A percentile compares a stretch with the other conserved stretches of the same genome.
Conservation (phyloP, 2,888 invertebrate species). For the Allophyes oxyacanthae region DNA sequence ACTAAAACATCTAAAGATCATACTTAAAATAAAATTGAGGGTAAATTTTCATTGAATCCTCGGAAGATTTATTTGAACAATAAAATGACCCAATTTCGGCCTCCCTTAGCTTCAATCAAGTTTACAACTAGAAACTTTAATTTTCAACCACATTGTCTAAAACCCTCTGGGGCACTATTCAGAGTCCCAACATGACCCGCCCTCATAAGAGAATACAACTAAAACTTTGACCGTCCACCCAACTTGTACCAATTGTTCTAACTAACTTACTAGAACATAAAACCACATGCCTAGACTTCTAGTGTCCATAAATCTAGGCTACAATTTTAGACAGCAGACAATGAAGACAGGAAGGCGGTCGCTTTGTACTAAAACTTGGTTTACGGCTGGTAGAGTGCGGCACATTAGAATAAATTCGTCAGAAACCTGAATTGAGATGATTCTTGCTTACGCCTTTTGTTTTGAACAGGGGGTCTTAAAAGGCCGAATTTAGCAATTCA, state of each 20-base stretch:
- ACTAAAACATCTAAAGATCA: too few species aligned
- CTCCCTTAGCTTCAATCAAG: too few species aligned
- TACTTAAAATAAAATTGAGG: too few species aligned
- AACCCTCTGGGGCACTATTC: too few species aligned
- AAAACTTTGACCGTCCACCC: constrained; percentile 22
- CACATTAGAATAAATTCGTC: constrained; percentile 14
- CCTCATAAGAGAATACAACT: constrained; percentile 1
- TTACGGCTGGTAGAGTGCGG: constrained; percentile 23
- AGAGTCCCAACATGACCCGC: too few species aligned
- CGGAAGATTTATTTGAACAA: too few species aligned
- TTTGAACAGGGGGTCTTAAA: too few species aligned
- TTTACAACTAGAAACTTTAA: too few species aligned
- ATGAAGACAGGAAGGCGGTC: constrained; percentile 34
- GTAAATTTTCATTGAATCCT: too few species aligned
- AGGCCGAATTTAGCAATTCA: too few species aligned
- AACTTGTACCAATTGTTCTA: constrained; percentile 38
- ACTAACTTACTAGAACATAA: constrained; percentile 45
- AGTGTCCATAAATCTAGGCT: constrained; percentile 40
- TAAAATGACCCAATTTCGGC: too few species aligned
- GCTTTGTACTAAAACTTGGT: constrained; percentile 37
- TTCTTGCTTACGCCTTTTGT: neutral
- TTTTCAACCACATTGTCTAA: too few species aligned
- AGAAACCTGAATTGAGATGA: constrained; percentile 13
- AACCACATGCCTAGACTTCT: constrained; percentile 42
- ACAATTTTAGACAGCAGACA: constrained; percentile 34